Conservation (phyloP, 2,888 invertebrate genomes). For the Dicranocentrus wangi region DNA sequence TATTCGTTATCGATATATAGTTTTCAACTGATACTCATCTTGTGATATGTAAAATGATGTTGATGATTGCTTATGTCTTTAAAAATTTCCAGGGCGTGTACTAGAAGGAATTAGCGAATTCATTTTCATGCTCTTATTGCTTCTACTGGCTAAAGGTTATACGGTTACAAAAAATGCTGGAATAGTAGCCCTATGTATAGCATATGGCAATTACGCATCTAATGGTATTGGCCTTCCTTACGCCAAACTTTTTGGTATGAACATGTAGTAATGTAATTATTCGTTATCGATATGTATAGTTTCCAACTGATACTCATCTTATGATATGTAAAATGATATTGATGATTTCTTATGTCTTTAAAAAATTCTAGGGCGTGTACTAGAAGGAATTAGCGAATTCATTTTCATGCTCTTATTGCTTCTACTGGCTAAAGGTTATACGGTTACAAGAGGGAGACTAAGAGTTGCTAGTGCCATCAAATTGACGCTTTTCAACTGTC, state of each 20-base stretch:
- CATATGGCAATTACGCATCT: constrained; percentile 85
- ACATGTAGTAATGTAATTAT: no score
- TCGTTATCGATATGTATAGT: no score
- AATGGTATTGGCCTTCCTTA: constrained; percentile 81
- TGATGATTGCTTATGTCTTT: no score
- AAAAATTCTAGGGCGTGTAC: constrained; percentile 79
- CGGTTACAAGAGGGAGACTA: constrained; percentile 88
- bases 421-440: constrained; percentile 91
- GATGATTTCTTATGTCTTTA: no score
- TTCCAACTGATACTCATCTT: no score
- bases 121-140: constrained; percentile 84
- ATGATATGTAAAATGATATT: no score
- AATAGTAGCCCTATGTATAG: constrained; percentile 81
- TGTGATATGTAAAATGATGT: no score
- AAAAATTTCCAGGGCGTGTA: constrained; percentile 79
- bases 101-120: constrained; percentile 84
- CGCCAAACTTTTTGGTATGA: constrained; percentile 75
- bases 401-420: constrained; percentile 85
- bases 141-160: constrained; percentile 91
- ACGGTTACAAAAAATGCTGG: constrained; percentile 88
- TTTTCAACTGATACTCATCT: no score
- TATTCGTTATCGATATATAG: no score
- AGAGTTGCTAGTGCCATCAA: constrained; percentile 83
- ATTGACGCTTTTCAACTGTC: constrained; percentile 86
- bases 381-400: constrained; percentile 84